Conservation (phyloP, 92 coral and sea anemone species). For the Palythoa heliodiscus region DNA sequence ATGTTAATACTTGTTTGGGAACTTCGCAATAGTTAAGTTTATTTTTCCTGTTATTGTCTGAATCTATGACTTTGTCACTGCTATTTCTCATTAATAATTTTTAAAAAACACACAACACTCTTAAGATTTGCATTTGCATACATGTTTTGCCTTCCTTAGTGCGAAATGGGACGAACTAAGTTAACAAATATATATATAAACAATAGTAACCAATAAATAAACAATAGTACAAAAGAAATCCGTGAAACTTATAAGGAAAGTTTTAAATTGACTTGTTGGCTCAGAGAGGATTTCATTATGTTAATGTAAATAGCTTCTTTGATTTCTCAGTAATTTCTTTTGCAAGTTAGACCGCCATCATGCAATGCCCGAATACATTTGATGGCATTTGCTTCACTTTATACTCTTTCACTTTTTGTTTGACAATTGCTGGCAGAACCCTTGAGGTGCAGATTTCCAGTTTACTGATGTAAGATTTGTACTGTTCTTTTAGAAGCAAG, state of each 20-base stretch:
- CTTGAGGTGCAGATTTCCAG: slow-evolving; percentile 38
- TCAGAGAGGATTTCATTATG: too few relatives aligned
- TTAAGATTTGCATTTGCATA: too few relatives aligned
- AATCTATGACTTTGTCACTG: slow-evolving; percentile 42
- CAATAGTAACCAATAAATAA: too few relatives aligned
- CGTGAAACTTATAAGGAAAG: too few relatives aligned
- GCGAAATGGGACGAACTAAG: too few relatives aligned
- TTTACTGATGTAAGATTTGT: slow-evolving; percentile 35
- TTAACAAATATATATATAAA: too few relatives aligned
- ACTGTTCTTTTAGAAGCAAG: slow-evolving; percentile 7
- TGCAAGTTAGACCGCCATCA: slow-evolving; percentile 64
- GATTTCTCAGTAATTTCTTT: slow-evolving; percentile 64
- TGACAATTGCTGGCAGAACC: slow-evolving; percentile 29
- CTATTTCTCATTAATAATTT: slow-evolving; percentile 57
- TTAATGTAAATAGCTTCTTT: too few relatives aligned
- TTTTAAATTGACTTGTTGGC: too few relatives aligned
- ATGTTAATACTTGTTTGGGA: slow-evolving; percentile 55
- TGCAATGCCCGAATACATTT: slow-evolving; percentile 64
- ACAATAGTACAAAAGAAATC: too few relatives aligned
- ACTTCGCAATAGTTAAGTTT: slow-evolving; percentile 54
- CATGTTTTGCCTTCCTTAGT: too few relatives aligned
- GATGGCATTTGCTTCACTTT: slow-evolving; percentile 56
- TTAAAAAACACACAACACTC: too few relatives aligned
- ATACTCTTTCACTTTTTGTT: slow-evolving; percentile 38
- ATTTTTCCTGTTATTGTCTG: slow-evolving; percentile 35